phyloP scores from a whole-genome alignment of 1,140 invertebrate genomes.

The Cryptotermes secundus region DNA sequence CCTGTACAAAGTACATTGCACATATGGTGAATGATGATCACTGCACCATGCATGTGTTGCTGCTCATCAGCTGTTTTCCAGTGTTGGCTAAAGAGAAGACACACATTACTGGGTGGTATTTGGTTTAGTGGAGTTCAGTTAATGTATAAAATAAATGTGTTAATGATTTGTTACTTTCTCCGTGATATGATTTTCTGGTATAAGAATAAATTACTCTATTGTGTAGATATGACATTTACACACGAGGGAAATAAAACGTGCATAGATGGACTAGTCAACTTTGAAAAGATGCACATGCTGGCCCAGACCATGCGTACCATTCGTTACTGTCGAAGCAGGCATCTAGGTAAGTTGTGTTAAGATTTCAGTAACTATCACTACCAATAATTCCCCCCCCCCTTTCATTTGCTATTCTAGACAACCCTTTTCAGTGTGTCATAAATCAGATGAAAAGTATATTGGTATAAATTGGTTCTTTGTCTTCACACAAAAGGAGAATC shows the following conservation, averaged over 20 bases:
- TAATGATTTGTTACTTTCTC: too few relatives aligned
- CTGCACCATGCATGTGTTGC: too few relatives aligned
- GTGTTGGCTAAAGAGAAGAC: too few relatives aligned
- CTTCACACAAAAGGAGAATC: not conserved
- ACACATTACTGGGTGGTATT: too few relatives aligned
- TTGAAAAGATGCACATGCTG: slow-evolving; percentile 92
- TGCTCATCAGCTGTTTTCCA: too few relatives aligned
- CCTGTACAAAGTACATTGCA: too few relatives aligned
- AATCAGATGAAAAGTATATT: not conserved
- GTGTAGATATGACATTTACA: slow-evolving; percentile 79
- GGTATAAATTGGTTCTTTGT: not conserved
- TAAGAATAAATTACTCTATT: not conserved
- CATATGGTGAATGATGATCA: too few relatives aligned
- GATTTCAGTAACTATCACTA: not conserved
- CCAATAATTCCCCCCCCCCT: not conserved
- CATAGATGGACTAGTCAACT: slow-evolving; percentile 80
- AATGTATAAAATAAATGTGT: too few relatives aligned
- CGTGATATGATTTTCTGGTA: too few relatives aligned
- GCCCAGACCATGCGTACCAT: slow-evolving; percentile 79
- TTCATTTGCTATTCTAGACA: not conserved
- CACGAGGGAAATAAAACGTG: slow-evolving; percentile 89
- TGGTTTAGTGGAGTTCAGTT: too few relatives aligned
- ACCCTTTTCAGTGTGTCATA: not conserved
- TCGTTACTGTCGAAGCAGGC: slow-evolving; percentile 68
- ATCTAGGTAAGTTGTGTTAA: slow-evolving; percentile 59